phyloP scores from a whole-genome alignment of 2,113 vertebrate species.

The Tricholaema leucomelas region DNA sequence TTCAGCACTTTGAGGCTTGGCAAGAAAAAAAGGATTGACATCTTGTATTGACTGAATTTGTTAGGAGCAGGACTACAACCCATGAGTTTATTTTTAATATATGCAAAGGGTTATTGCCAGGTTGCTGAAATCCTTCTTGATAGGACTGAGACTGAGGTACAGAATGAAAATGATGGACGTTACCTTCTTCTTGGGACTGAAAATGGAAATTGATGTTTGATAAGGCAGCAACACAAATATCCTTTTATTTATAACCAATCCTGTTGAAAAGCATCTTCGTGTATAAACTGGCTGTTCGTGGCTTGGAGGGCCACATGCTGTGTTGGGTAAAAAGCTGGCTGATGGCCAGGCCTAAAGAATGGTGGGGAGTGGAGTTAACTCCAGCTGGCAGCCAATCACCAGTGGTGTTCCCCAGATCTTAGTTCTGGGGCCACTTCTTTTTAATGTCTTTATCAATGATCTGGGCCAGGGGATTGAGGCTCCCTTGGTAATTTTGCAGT shows the following conservation, averaged over 20 bases:
- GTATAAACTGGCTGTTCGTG: too few species aligned
- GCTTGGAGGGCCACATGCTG: too few species aligned
- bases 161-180: not conserved
- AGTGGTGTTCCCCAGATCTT: too few species aligned
- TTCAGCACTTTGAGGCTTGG: conserved; percentile 17
- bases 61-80: not conserved
- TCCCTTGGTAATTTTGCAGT: too few species aligned
- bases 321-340: too few species aligned
- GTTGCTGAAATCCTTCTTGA: not conserved
- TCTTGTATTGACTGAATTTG: conserved; percentile 28
- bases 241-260: not conserved
- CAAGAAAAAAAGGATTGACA: not conserved
- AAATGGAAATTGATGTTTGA: not conserved
- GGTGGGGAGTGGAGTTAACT: too few species aligned
- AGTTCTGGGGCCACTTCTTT: too few species aligned
- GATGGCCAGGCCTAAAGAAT: too few species aligned
- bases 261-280: not conserved
- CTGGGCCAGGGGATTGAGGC: too few species aligned
- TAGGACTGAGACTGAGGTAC: not conserved
- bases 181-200: not conserved
- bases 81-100: conserved; percentile 8
- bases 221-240: not conserved
- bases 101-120: not conserved
- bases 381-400: too few species aligned
- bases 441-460: too few species aligned